A percentile compares a stretch with the other conserved stretches of the same genome.
Evolutionary conservation across 2,113 vertebrate species (phyloP).

Genomic region (Boulengeromyrus knoepffleri): DNA sequence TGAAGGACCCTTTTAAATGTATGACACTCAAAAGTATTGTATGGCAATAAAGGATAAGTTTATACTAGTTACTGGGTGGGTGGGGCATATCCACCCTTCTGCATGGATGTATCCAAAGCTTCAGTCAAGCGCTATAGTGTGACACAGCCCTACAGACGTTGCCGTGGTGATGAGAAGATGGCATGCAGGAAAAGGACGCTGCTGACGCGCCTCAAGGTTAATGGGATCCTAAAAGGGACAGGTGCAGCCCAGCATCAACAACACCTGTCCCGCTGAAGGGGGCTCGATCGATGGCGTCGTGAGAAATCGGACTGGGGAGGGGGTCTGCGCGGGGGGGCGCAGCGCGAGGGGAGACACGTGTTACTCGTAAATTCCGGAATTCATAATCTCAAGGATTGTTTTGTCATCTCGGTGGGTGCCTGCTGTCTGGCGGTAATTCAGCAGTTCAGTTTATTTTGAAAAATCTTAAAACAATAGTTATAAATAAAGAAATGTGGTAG

Average conservation of each 20-base stretch:
- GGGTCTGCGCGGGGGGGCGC: neutral
- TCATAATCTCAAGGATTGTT: neutral
- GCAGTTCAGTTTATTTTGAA: neutral
- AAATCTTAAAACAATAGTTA: neutral
- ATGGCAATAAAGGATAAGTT: neutral
- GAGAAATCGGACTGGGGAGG: constrained; percentile 4
- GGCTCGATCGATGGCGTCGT: neutral
- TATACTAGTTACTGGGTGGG: neutral
- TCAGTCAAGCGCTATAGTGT: too few relatives aligned
- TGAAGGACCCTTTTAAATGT: neutral
- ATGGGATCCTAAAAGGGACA: constrained; percentile 19
- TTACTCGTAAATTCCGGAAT: neutral
- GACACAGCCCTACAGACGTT: neutral
- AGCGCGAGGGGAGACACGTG: neutral
- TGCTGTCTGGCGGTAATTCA: neutral
- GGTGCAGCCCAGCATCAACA: constrained; percentile 9
- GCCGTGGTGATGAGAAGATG: neutral
- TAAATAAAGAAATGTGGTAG: neutral
- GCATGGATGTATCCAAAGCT: neutral
- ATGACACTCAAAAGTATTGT: neutral
- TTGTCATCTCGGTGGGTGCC: neutral
- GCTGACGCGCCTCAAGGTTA: constrained; percentile 22
- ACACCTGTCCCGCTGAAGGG: neutral
- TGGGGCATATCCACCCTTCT: neutral
- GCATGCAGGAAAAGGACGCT: neutral